phyloP scores from a whole-genome alignment of 1,140 invertebrate genomes.

The Sinonovacula constricta region DNA sequence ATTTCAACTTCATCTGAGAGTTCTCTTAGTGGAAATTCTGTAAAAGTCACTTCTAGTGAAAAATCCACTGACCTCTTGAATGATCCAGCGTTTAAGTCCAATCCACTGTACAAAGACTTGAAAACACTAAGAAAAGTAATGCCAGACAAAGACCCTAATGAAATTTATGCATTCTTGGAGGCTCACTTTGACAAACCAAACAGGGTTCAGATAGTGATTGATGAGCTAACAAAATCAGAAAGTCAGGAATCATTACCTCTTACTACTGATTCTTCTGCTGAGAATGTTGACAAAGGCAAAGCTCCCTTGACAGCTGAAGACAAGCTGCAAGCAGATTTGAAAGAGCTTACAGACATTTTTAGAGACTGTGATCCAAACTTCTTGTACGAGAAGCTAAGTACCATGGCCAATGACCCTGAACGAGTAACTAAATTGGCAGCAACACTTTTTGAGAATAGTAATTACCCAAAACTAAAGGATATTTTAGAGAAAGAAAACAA shows the following conservation, averaged over 20 bases:
- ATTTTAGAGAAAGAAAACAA: conserved; percentile 66
- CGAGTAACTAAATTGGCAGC: conserved; percentile 65
- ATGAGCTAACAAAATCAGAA: conserved; percentile 64
- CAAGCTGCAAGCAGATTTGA: conserved; percentile 79
- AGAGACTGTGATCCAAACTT: conserved; percentile 81
- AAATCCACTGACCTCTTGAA: conserved; percentile 50
- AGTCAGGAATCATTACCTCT: conserved; percentile 50
- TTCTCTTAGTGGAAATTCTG: conserved; percentile 33
- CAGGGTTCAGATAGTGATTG: conserved; percentile 70
- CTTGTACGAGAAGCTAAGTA: conserved; percentile 75
- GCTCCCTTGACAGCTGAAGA: conserved; percentile 39
- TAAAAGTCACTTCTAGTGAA: not conserved
- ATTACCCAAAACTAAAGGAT: conserved; percentile 81
- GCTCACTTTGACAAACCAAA: conserved; percentile 71
- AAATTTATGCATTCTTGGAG: conserved; percentile 74
- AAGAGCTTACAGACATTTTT: conserved; percentile 73
- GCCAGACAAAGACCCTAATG: conserved; percentile 69
- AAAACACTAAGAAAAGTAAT: conserved; percentile 69
- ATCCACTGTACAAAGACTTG: conserved; percentile 70
- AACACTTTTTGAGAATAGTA: conserved; percentile 76
- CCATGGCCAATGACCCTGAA: conserved; percentile 52
- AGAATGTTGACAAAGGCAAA: conserved; percentile 26
- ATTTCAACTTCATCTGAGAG: conserved; percentile 43
- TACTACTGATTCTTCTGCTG: conserved; percentile 13
- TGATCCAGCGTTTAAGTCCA: conserved; percentile 60